Conservation (phyloP, 2,888 invertebrate genomes). For the Stomorhina lunata region DNA sequence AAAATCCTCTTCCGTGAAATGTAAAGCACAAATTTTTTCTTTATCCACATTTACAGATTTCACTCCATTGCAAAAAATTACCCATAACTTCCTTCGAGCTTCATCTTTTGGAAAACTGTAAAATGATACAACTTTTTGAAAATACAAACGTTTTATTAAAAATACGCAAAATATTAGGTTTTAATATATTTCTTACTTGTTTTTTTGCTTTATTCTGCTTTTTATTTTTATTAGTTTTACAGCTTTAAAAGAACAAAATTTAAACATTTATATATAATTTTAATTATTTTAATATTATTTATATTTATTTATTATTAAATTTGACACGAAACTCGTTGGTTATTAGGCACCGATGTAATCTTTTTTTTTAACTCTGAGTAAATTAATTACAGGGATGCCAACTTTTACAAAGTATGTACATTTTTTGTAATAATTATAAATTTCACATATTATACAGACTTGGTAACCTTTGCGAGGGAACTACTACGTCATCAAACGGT, state of each 20-base stretch:
- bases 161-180: not conserved
- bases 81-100: not conserved
- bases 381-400: not conserved
- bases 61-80: not conserved
- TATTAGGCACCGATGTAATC: not conserved
- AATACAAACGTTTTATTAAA: conserved; percentile 10
- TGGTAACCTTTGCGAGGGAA: not conserved
- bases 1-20: conserved; percentile 39
- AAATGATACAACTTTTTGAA: conserved; percentile 1
- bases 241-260: no score
- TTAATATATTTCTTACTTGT: not conserved
- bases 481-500: not conserved
- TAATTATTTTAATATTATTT: no score
- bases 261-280: no score
- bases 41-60: not conserved
- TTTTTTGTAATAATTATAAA: not conserved
- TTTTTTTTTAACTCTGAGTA: not conserved
- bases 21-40: conserved; percentile 8
- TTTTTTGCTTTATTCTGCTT: conserved; percentile 13
- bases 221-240: not conserved
- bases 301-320: not conserved
- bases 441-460: not conserved
- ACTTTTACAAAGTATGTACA: no score
- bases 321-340: not conserved
- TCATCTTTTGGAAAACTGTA: conserved; percentile 11